Evolutionary conservation across 2,113 vertebrate genomes (phyloP).

Genomic region (Antechinus stuartii): DNA sequence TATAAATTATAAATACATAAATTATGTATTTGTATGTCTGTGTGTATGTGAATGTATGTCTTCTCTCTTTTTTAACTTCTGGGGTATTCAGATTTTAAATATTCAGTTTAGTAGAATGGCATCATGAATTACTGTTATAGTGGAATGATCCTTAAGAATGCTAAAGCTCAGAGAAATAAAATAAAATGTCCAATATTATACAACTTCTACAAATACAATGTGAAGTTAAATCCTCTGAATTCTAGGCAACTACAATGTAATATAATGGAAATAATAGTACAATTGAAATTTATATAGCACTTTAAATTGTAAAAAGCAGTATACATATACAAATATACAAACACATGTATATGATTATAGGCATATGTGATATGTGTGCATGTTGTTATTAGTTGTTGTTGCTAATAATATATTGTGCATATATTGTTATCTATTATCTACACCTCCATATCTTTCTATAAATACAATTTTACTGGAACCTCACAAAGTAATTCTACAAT

Average conservation of each 20-base stretch:
- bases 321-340: not conserved
- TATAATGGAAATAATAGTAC: too few relatives aligned
- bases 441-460: not conserved
- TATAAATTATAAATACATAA: not conserved
- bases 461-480: not conserved
- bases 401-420: too few relatives aligned
- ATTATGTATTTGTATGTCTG: accelerated
- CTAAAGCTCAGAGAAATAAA: too few relatives aligned
- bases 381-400: too few relatives aligned
- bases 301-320: not conserved
- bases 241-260: too few relatives aligned
- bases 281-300: not conserved
- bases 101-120: not conserved
- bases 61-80: not conserved
- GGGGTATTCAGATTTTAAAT: not conserved
- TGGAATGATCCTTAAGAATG: not conserved
- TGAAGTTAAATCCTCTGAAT: too few relatives aligned
- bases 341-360: not conserved
- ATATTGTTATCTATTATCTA: not conserved
- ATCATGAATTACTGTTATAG: not conserved
- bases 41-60: not conserved
- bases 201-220: too few relatives aligned
- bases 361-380: not conserved
- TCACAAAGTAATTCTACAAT: not conserved
- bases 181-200: too few relatives aligned